A percentile compares a stretch with the other conserved stretches of the same genome.
These are phyloP conservation scores for Escarpia spicata DNA, from an alignment of 2,888 invertebrate species.

Conservation along the genomic window DNA sequence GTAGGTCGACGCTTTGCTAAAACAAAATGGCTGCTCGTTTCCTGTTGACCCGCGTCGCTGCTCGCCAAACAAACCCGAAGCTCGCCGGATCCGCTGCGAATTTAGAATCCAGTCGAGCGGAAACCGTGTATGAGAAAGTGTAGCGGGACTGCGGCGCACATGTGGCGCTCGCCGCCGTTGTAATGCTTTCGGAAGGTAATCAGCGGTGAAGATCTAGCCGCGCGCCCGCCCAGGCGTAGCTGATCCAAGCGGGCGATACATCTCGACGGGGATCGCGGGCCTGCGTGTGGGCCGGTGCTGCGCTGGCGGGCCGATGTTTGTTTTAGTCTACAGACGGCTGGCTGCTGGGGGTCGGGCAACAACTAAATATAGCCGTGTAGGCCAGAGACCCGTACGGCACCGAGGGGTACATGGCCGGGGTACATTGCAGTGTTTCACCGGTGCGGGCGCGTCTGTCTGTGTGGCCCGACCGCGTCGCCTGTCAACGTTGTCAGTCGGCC, in stretches of 20 bases:
- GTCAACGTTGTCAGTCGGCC: neutral
- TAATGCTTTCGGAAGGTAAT: constrained; percentile 4
- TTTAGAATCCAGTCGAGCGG: neutral
- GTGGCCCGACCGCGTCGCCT: neutral
- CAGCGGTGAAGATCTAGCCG: constrained; percentile 1
- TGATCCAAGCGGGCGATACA: neutral
- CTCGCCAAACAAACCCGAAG: neutral
- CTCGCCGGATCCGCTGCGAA: neutral
- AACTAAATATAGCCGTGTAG: constrained; percentile 7
- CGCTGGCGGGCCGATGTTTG: neutral
- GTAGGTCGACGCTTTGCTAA: neutral
- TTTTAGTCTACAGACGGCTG: constrained; percentile 13
- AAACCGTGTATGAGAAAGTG: neutral
- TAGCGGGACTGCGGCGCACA: neutral
- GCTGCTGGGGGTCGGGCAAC: neutral
- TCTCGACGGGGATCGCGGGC: neutral
- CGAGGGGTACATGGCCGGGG: neutral
- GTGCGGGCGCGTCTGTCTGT: neutral
- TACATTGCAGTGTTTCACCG: neutral
- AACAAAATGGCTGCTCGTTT: neutral
- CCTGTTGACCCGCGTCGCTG: neutral
- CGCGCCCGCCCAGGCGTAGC: constrained; percentile 11
- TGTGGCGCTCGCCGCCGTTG: neutral
- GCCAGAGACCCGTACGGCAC: constrained; percentile 5
- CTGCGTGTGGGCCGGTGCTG: neutral